phyloP scores from a whole-genome alignment of 2,797 vertebrate genomes.

The Scyliorhinus canicula region DNA sequence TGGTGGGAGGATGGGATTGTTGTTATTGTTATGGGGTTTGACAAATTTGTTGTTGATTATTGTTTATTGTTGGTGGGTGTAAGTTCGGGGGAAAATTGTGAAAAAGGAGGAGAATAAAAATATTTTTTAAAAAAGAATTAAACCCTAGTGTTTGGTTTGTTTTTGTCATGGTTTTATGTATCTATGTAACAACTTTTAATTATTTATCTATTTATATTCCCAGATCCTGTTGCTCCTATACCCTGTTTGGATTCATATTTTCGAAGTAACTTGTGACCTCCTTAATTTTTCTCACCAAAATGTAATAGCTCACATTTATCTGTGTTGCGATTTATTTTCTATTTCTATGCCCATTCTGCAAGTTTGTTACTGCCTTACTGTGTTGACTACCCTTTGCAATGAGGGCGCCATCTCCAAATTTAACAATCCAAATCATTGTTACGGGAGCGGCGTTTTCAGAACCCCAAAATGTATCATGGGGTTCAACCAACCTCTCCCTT shows the following conservation, averaged over 20 bases:
- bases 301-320: neutral
- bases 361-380: neutral
- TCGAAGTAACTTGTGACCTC: neutral
- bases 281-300: neutral
- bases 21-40: no score
- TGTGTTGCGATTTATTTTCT: neutral
- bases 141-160: neutral
- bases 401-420: no score
- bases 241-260: neutral
- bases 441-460: no score
- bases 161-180: neutral
- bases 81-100: no score
- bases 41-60: no score
- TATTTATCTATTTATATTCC: neutral
- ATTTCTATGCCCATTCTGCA: neutral
- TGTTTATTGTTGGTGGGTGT: no score
- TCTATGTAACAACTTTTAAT: neutral
- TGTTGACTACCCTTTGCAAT: neutral
- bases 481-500: no score
- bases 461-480: no score
- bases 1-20: no score
- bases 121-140: no score
- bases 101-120: no score
- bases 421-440: neutral
- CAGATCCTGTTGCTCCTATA: neutral